Conservation (phyloP, 2,113 vertebrate genomes). For the Cyanistes caeruleus region DNA sequence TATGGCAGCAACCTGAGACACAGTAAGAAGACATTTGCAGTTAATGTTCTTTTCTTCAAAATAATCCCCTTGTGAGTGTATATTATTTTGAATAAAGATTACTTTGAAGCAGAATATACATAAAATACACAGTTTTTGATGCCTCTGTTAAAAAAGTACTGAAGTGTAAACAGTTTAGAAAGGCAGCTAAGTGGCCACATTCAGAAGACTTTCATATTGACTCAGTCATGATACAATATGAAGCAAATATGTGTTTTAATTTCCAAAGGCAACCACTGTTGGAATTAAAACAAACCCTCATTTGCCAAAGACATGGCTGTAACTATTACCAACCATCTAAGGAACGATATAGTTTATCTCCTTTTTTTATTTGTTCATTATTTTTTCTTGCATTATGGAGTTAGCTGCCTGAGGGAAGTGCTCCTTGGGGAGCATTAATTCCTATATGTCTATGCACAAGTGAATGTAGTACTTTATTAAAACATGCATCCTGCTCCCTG, state of each 20-base stretch:
- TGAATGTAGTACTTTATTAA: neutral
- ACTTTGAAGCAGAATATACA: neutral
- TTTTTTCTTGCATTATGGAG: neutral
- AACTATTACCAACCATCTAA: neutral
- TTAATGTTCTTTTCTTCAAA: neutral
- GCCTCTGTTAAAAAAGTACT: neutral
- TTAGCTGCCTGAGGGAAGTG: neutral
- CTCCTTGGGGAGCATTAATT: neutral
- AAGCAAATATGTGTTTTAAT: neutral
- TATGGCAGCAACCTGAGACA: neutral
- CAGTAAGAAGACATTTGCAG: neutral
- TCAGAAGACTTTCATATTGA: neutral
- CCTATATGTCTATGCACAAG: fast-evolving
- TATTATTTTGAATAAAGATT: neutral
- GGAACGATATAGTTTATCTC: neutral
- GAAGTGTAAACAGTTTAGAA: neutral
- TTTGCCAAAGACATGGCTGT: neutral
- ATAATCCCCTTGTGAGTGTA: neutral
- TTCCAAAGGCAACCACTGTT: neutral
- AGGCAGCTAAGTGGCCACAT: neutral
- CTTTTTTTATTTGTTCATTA: neutral
- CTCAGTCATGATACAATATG: neutral
- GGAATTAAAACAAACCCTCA: neutral
- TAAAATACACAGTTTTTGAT: neutral
- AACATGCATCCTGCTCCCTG: neutral